Evolutionary conservation across 1,140 invertebrate genomes (phyloP), one percentile per base, ranked within the genome.

Genomic region (Eueides isabella): DNA sequence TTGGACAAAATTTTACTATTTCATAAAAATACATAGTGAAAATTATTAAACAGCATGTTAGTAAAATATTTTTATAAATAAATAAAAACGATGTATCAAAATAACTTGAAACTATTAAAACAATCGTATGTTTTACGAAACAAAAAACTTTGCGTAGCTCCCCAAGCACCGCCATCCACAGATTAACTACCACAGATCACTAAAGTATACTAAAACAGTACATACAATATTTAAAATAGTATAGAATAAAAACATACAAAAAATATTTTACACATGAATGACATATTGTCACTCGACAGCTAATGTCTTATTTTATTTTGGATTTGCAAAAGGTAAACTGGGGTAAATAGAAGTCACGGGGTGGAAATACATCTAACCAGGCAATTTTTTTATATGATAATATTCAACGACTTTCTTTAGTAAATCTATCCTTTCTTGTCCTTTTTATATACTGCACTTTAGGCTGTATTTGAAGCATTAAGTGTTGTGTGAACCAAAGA

Each of bases 101-200:
- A 55, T 61, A 76, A 68, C 33, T 77, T 48, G 41, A 75, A 74
- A 73, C 67, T 71, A 74, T 69, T 75, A 44, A 68, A 75, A 80
- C 68, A 83, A 84, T 86, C 81, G 84, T 85, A 86, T 79, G 76
- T 80, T 84, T 81, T 81, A 79, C 65, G 72, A 84, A 83, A 80
- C 85, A 87, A 87, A 79, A 84, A 82, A 81, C 79, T 79, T 79
- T 82, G 81, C 83, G 83, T 85, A 84, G 80, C 80, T 85, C 82
- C 85, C 83, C 85, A 86, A 90, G 87, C 90, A 87, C 84, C 85
- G 87, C 86, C 86, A 90, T 89, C 83, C 81, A 80, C 73, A 75
- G 73, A 75, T 75, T 70, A 61, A 75, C 64, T 55, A 55, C 48
- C 48, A 31, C 63, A 65, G 64, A 65, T 26, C 23, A 55, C 19